Conservation (phyloP, 2,113 vertebrate genomes). For the Chaetorhynchus papuensis region DNA sequence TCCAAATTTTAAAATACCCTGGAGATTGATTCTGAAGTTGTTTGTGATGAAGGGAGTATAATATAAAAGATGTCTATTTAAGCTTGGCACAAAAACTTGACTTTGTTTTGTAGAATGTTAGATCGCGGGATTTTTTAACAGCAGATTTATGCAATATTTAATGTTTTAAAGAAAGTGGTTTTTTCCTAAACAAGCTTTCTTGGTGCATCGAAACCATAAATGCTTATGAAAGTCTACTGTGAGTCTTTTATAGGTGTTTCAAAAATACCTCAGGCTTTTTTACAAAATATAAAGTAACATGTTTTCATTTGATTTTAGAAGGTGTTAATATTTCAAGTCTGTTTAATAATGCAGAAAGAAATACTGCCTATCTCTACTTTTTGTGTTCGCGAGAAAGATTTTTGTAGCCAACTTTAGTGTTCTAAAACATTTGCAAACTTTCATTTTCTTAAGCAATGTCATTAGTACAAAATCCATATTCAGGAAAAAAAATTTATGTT, state of each 20-base stretch:
- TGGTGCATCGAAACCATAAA: not conserved
- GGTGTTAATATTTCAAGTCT: not conserved
- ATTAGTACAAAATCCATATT: not conserved
- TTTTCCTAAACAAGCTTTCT: not conserved
- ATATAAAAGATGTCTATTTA: not conserved
- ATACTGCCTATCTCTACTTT: not conserved
- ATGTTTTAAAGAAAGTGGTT: not conserved
- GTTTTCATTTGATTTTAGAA: not conserved
- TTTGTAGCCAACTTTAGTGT: not conserved
- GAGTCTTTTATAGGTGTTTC: not conserved
- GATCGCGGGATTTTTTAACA: not conserved
- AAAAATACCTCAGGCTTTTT: not conserved
- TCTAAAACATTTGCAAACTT: not conserved
- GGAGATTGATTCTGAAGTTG: not conserved
- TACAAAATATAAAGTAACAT: not conserved
- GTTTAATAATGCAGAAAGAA: not conserved
- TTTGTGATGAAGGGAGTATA: not conserved
- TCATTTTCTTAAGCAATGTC: not conserved
- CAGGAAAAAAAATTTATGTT: not conserved
- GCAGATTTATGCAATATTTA: not conserved
- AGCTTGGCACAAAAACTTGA: not conserved
- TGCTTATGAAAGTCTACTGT: not conserved
- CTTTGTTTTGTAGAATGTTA: not conserved
- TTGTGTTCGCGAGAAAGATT: not conserved
- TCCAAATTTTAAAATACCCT: not conserved